Evolutionary conservation across 2,888 invertebrate genomes (phyloP).

Genomic region (Periphyllus acericola): DNA sequence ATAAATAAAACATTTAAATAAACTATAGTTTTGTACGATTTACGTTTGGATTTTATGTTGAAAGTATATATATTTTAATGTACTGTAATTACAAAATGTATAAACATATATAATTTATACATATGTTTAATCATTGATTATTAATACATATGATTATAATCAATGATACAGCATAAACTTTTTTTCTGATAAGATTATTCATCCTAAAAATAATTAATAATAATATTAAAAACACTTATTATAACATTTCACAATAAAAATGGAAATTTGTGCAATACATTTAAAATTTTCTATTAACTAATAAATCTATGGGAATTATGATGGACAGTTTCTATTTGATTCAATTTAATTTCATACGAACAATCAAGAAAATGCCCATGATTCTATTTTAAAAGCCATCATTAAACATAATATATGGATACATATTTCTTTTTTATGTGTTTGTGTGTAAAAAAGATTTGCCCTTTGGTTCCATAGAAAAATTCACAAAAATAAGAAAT

Average conservation of each 20-base stretch:
- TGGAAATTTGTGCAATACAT: neutral
- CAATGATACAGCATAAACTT: neutral
- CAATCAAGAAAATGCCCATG: neutral
- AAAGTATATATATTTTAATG: neutral
- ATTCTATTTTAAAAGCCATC: conserved; percentile 4
- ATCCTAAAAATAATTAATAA: neutral
- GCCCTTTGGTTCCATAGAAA: neutral
- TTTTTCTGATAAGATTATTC: neutral
- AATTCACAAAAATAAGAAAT: neutral
- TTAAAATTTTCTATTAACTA: neutral
- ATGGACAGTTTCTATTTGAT: neutral
- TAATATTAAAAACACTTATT: neutral
- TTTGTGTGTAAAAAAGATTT: neutral
- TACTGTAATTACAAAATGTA: neutral
- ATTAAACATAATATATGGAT: neutral
- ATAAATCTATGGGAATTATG: neutral
- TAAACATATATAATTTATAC: neutral
- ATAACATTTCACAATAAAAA: neutral
- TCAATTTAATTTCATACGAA: neutral
- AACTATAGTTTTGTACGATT: conserved; percentile 41
- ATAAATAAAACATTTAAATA: conserved; percentile 45
- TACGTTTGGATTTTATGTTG: neutral
- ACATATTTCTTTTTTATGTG: neutral
- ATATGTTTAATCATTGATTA: neutral
- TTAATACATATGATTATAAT: neutral